Conservation (phyloP, 2,888 invertebrate species). For the Hypena proboscidalis region DNA sequence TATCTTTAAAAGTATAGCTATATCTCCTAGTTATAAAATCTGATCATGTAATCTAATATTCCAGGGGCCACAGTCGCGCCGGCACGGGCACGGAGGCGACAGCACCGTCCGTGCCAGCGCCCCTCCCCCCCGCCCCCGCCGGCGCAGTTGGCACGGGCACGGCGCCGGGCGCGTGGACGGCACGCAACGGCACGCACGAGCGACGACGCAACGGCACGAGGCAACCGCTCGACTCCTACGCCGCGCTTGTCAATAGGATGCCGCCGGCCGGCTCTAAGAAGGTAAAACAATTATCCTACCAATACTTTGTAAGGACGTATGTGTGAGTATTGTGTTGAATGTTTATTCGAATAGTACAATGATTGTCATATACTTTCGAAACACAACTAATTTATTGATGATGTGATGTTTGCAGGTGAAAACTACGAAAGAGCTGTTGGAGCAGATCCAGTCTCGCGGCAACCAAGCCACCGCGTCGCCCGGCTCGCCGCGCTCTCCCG, state of each 20-base stretch:
- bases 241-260: conserved; percentile 73
- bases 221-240: conserved; percentile 66
- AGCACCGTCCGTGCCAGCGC: conserved; percentile 19
- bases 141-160: conserved; percentile 14
- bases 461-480: conserved; percentile 54
- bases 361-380: too few relatives aligned
- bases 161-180: conserved; percentile 48
- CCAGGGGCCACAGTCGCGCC: conserved; percentile 74
- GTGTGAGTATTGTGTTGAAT: background rate
- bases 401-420: conserved; percentile 63
- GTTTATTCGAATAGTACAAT: too few relatives aligned
- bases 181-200: conserved; percentile 59
- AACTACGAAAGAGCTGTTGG: conserved; percentile 91
- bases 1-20: too few relatives aligned
- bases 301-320: background rate
- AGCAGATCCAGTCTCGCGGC: conserved; percentile 89
- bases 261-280: conserved; percentile 77
- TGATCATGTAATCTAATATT: too few relatives aligned
- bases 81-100: conserved; percentile 64
- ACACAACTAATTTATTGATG: too few relatives aligned
- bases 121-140: conserved; percentile 20
- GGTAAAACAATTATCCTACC: conserved; percentile 44
- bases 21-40: too few relatives aligned
- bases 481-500: conserved; percentile 48
- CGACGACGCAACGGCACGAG: conserved; percentile 68